These are phyloP conservation scores for Habroteleia sp. DNA, from an alignment of 2,888 invertebrate genomes.

Conservation along the genomic window DNA sequence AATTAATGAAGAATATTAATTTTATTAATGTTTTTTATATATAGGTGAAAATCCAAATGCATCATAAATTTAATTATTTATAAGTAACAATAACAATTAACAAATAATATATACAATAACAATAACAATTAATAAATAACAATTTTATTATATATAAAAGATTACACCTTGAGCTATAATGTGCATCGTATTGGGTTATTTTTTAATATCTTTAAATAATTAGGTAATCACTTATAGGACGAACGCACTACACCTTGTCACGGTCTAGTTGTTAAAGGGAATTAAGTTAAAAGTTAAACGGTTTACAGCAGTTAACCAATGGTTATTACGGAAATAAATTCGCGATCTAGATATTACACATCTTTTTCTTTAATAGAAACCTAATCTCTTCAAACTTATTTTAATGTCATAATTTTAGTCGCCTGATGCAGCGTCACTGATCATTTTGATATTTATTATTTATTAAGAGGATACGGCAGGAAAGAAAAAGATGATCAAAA, in stretches of 20 bases:
- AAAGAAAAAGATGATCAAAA: too few species aligned
- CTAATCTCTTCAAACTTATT: conserved; percentile 24
- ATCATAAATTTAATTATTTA: too few species aligned
- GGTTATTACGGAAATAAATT: conserved; percentile 30
- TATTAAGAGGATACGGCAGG: too few species aligned
- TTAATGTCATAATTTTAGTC: conserved; percentile 17
- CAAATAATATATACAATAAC: too few species aligned
- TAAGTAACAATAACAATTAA: too few species aligned
- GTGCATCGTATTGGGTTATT: conserved; percentile 3
- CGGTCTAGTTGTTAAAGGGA: conserved; percentile 43
- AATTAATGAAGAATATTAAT: too few species aligned
- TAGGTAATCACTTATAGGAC: conserved; percentile 16
- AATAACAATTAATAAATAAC: conserved; percentile 7
- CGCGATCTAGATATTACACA: conserved; percentile 12
- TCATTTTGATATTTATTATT: neutral
- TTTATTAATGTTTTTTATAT: too few species aligned
- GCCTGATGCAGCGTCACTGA: neutral
- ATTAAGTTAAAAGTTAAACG: conserved; percentile 36
- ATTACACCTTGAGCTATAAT: conserved; percentile 5
- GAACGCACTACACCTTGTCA: conserved; percentile 14
- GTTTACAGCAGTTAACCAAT: conserved; percentile 30
- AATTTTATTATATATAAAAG: conserved; percentile 3
- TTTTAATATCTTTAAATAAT: conserved; percentile 26
- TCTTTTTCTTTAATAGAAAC: conserved; percentile 8
- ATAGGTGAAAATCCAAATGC: too few species aligned